Evolutionary conservation across 2,113 vertebrate genomes (phyloP).

Genomic region (Furnarius figulus): DNA sequence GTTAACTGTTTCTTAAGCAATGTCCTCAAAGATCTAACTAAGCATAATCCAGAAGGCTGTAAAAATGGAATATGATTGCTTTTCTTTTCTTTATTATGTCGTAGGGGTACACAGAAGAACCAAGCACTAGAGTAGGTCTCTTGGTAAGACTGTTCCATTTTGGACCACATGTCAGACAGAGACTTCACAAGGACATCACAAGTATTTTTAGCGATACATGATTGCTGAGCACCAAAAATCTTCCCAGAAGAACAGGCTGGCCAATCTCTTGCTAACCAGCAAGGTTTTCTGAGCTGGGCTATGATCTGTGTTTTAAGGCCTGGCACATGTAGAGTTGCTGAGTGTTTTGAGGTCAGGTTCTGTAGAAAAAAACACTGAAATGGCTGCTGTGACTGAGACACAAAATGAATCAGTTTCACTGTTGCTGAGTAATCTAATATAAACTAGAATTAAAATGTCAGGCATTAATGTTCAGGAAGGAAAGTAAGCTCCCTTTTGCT

Average conservation of each 20-base stretch:
- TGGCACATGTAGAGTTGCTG: neutral
- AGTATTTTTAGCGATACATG: neutral
- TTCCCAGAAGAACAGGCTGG: neutral
- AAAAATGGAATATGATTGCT: neutral
- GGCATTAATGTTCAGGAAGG: neutral
- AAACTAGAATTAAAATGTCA: neutral
- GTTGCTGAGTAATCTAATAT: neutral
- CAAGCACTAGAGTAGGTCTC: neutral
- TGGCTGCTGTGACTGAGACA: neutral
- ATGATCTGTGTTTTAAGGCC: neutral
- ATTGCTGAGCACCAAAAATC: neutral
- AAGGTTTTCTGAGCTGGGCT: neutral
- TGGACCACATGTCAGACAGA: neutral
- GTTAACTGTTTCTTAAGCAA: neutral
- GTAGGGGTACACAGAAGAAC: neutral
- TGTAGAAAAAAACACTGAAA: neutral
- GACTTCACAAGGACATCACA: neutral
- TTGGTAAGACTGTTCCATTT: neutral
- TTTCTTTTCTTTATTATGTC: neutral
- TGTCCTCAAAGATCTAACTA: neutral
- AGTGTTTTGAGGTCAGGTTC: neutral
- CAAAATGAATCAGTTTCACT: neutral
- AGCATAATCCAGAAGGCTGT: neutral
- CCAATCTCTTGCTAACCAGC: neutral
- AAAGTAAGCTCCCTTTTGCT: neutral